These are phyloP conservation scores for Phortica okadai DNA, from an alignment of 2,888 invertebrate species.

Conservation along the genomic window DNA sequence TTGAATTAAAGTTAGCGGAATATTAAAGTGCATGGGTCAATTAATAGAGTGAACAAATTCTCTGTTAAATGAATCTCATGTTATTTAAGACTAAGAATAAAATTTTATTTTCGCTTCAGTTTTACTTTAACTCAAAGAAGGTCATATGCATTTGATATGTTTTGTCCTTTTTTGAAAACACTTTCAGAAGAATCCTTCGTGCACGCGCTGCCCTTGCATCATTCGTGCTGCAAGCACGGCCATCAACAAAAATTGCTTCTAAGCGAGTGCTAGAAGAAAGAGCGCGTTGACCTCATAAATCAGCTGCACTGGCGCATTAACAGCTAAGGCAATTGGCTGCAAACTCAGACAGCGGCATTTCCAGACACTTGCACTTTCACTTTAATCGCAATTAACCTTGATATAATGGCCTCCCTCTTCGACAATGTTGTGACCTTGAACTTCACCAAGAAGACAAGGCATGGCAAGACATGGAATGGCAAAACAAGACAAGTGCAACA, in stretches of 20 bases:
- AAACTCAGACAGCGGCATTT: slow-evolving; percentile 54
- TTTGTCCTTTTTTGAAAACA: too few species aligned
- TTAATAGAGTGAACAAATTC: too few species aligned
- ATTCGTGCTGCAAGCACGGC: not conserved
- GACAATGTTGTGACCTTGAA: slow-evolving; percentile 50
- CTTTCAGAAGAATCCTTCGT: not conserved
- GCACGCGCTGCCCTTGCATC: not conserved
- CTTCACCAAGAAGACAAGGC: slow-evolving; percentile 35
- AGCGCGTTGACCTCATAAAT: slow-evolving; percentile 66
- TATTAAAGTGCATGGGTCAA: too few species aligned
- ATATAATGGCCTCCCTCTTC: slow-evolving; percentile 43
- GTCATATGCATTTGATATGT: too few species aligned
- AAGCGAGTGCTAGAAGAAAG: slow-evolving; percentile 10
- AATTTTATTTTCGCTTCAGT: too few species aligned
- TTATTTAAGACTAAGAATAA: too few species aligned
- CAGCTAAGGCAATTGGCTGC: slow-evolving; percentile 52
- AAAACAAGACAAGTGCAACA: slow-evolving; percentile 54
- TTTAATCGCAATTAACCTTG: slow-evolving; percentile 71
- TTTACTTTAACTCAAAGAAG: too few species aligned
- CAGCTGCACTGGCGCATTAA: slow-evolving; percentile 39
- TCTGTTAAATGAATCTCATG: too few species aligned
- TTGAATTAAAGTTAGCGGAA: too few species aligned
- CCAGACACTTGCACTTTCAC: slow-evolving; percentile 69
- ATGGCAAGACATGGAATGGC: slow-evolving; percentile 33
- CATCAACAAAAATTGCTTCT: not conserved